Conservation (phyloP, 92 coral and sea anemone species). For the Porites rus region DNA sequence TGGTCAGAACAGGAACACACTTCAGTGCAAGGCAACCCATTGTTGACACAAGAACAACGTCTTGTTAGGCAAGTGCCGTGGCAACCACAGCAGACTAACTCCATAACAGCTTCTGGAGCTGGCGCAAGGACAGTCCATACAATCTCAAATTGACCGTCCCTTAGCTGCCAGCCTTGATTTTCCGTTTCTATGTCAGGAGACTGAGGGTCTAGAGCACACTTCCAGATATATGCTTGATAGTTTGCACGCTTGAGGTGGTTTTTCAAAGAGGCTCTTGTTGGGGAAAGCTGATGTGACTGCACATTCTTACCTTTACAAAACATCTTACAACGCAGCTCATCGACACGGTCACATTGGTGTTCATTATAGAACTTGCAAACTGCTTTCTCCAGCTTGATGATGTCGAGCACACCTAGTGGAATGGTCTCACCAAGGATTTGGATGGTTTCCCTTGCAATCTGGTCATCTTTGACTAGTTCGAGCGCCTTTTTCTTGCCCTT, state of each 20-base stretch:
- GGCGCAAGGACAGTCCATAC: conserved; percentile 33
- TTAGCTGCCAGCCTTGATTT: no score
- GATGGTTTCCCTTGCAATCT: background rate
- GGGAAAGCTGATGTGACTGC: conserved; percentile 56
- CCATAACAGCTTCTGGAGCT: conserved; percentile 39
- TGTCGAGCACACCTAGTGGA: background rate
- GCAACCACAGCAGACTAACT: background rate
- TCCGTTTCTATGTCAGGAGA: no score
- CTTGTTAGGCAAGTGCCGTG: background rate
- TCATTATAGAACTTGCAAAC: background rate
- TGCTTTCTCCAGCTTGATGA: background rate
- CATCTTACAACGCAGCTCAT: conserved; percentile 42
- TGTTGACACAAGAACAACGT: background rate
- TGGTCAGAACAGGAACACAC: background rate
- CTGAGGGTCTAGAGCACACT: background rate
- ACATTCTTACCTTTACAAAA: conserved; percentile 33
- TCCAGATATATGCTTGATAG: conserved; percentile 68
- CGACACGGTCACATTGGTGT: background rate
- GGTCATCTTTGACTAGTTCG: background rate
- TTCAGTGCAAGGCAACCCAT: background rate
- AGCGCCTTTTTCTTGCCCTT: conserved; percentile 22
- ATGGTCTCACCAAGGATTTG: no score
- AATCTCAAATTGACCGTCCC: background rate
- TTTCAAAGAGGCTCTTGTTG: conserved; percentile 53
- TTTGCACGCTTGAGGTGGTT: conserved; percentile 70